Percentiles rank a stretch among this genome's conserved stretches.
Evolutionary conservation across 2,888 invertebrate genomes (phyloP).

Genomic region (Hydriomena furcata): DNA sequence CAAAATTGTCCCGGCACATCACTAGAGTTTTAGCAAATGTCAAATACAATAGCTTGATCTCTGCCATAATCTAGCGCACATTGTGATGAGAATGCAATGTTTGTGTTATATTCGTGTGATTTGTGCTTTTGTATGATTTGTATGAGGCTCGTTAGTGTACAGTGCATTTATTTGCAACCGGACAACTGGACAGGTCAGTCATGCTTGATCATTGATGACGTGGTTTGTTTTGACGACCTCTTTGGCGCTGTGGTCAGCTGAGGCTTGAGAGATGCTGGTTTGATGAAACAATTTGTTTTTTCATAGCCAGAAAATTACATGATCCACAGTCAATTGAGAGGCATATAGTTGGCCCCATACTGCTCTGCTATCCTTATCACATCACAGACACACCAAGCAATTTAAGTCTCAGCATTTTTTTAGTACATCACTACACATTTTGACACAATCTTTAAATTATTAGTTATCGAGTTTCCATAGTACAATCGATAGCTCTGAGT

Average conservation of each 20-base stretch:
- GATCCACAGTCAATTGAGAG: no score
- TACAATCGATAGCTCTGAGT: no score
- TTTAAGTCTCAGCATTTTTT: no score
- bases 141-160: conserved; percentile 73
- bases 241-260: background rate
- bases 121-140: conserved; percentile 48
- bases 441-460: no score
- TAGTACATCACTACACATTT: no score
- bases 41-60: conserved; percentile 41
- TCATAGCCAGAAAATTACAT: no score
- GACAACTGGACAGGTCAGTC: conserved; percentile 52
- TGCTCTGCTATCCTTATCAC: no score
- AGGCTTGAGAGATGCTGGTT: background rate
- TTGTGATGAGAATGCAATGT: conserved; percentile 42
- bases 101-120: conserved; percentile 15
- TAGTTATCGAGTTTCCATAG: no score
- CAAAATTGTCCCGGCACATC: conserved; percentile 3
- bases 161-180: conserved; percentile 57
- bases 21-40: conserved; percentile 33
- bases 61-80: conserved; percentile 50
- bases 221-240: conserved; percentile 24
- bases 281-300: background rate
- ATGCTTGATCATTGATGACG: conserved; percentile 40
- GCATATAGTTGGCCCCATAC: no score
- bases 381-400: no score